These are phyloP conservation scores for Caenorhabditis plicata DNA, from an alignment of 2,888 invertebrate species.

Conservation along the genomic window DNA sequence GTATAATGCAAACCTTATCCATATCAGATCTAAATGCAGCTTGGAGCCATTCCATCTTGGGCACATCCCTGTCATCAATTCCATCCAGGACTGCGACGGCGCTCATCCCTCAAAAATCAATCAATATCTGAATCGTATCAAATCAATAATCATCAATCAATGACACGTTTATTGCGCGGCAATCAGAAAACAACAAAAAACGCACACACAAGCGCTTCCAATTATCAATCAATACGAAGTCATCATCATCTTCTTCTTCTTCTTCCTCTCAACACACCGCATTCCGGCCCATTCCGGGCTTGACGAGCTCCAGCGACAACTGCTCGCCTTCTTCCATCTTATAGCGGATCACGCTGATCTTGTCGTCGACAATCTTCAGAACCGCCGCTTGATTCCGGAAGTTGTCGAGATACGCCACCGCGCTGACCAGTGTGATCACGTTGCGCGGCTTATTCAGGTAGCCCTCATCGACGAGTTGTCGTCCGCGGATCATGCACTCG, in stretches of 20 bases:
- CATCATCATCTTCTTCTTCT: too few relatives aligned
- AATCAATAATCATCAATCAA: too few relatives aligned
- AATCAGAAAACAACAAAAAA: too few relatives aligned
- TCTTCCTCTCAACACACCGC: slow-evolving; percentile 31
- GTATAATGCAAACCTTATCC: slow-evolving; percentile 16
- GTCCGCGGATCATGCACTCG: slow-evolving; percentile 39
- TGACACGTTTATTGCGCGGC: too few relatives aligned
- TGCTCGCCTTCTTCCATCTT: slow-evolving; percentile 42
- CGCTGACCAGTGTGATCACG: slow-evolving; percentile 46
- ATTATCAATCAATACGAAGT: too few relatives aligned
- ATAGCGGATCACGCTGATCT: slow-evolving; percentile 27
- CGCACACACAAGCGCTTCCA: too few relatives aligned
- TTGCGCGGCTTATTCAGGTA: slow-evolving; percentile 42
- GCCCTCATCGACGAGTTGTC: slow-evolving; percentile 47
- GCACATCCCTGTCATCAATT: slow-evolving; percentile 42
- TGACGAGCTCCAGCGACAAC: slow-evolving; percentile 38
- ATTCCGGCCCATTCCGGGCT: slow-evolving; percentile 44
- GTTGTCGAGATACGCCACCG: slow-evolving; percentile 45
- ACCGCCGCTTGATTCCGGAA: slow-evolving; percentile 45
- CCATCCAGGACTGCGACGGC: slow-evolving; percentile 32
- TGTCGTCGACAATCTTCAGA: slow-evolving; percentile 26
- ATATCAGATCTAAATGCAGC: slow-evolving; percentile 28
- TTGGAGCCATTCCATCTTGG: slow-evolving; percentile 40
- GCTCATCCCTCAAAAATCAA: slow-evolving; percentile 18
- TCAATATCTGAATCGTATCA: too few relatives aligned